Percentiles rank a stretch among this genome's conserved stretches.
Conservation (phyloP, 2,888 invertebrate species). For the Desoria tigrina region DNA sequence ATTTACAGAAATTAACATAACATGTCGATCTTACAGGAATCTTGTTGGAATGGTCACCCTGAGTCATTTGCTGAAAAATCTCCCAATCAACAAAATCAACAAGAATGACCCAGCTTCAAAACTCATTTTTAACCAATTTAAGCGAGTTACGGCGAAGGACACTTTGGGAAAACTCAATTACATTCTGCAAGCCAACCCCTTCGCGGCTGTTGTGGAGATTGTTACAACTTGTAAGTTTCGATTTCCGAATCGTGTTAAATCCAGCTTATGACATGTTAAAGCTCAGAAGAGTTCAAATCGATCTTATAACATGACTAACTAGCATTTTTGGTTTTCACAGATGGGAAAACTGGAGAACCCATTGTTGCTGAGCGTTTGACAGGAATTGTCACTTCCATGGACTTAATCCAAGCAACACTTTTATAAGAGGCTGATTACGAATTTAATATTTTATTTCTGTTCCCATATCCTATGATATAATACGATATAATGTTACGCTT, state of each 20-base stretch:
- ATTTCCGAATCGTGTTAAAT: background rate
- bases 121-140: constrained; percentile 70
- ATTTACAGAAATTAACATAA: background rate
- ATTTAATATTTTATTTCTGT: too few species aligned
- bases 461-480: too few species aligned
- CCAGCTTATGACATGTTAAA: background rate
- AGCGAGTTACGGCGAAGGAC: constrained; percentile 67
- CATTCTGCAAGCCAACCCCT: constrained; percentile 76
- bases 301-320: too few species aligned
- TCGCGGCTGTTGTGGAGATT: constrained; percentile 66
- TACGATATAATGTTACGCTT: too few species aligned
- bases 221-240: constrained; percentile 10
- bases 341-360: constrained; percentile 21
- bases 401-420: constrained; percentile 20
- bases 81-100: constrained; percentile 66
- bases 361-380: constrained; percentile 24
- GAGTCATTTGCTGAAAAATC: constrained; percentile 67
- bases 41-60: constrained; percentile 71
- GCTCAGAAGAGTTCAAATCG: too few species aligned
- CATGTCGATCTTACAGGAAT: constrained; percentile 57
- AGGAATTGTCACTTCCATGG: constrained; percentile 38
- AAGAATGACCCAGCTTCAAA: constrained; percentile 67
- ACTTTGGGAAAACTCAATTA: constrained; percentile 73
- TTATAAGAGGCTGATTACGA: too few species aligned
- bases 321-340: too few species aligned